These are phyloP conservation scores for Pectinophora gossypiella DNA, from an alignment of 1,140 invertebrate genomes.

Conservation along the genomic window DNA sequence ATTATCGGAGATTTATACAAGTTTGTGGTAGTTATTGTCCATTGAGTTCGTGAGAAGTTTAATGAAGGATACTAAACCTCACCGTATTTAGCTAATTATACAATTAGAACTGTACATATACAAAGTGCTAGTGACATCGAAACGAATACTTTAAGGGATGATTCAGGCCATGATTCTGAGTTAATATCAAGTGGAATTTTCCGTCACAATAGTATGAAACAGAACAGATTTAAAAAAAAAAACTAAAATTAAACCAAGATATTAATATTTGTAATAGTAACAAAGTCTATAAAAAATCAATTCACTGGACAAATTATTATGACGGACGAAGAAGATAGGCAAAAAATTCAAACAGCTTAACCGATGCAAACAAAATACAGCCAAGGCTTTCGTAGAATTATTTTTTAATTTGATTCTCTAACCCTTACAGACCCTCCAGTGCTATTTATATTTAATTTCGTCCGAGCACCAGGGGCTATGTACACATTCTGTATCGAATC, in stretches of 20 bases:
- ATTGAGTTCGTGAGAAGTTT: not conserved
- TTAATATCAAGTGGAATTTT: no score
- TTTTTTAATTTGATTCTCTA: slow-evolving; percentile 53
- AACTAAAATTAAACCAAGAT: not conserved
- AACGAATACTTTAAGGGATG: no score
- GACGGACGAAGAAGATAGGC: not conserved
- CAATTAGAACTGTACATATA: not conserved
- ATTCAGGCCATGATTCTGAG: no score
- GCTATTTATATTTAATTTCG: slow-evolving; percentile 57
- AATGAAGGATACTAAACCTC: slow-evolving; percentile 1
- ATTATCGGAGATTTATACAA: slow-evolving; percentile 4
- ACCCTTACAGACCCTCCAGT: slow-evolving; percentile 34
- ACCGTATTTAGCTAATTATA: no score
- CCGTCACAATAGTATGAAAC: no score
- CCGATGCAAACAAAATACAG: not conserved
- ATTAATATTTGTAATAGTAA: not conserved
- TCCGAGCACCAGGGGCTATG: slow-evolving; percentile 16
- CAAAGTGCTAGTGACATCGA: no score
- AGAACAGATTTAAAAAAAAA: not conserved
- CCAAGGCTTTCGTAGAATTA: slow-evolving; percentile 17
- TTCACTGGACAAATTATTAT: no score
- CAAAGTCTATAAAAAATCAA: not conserved
- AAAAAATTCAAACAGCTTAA: not conserved
- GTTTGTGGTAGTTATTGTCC: slow-evolving; percentile 4
- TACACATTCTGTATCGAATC: not conserved